phyloP scores from a whole-genome alignment of 2,797 vertebrate species.

The Chiroxiphia lanceolata region DNA sequence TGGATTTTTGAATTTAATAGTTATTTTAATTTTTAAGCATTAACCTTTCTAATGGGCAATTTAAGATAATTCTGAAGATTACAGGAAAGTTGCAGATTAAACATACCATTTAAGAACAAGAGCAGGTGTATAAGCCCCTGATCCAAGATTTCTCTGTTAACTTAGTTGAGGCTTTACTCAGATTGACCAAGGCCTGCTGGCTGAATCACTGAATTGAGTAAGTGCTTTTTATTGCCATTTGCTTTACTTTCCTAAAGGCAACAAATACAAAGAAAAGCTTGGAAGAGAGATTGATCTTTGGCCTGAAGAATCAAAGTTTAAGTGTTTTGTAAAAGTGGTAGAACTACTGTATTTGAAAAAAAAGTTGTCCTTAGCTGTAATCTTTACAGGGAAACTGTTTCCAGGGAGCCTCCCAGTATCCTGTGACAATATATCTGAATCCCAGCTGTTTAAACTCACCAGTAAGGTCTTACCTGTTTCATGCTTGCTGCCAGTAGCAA shows the following conservation, averaged over 20 bases:
- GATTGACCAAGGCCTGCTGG: conserved; percentile 30
- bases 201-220: conserved; percentile 23
- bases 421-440: not conserved
- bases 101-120: conserved; percentile 40
- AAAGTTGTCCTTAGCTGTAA: not conserved
- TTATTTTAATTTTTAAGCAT: conserved; percentile 65
- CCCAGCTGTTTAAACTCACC: not conserved
- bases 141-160: conserved; percentile 43
- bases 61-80: conserved; percentile 70
- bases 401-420: not conserved
- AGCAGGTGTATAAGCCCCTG: conserved; percentile 50
- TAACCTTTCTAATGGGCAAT: conserved; percentile 59
- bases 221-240: conserved; percentile 10
- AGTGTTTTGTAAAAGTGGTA: not conserved
- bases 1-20: conserved; percentile 62
- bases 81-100: conserved; percentile 67
- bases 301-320: conserved; percentile 27
- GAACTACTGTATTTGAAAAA: not conserved
- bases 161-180: conserved; percentile 39
- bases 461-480: not conserved
- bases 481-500: not conserved
- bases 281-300: conserved; percentile 21
- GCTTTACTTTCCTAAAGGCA: conserved; percentile 22
- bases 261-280: conserved; percentile 1
- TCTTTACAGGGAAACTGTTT: not conserved